Evolutionary conservation across 2,113 vertebrate species (phyloP).

Genomic region (Myrmophylax atrothorax): DNA sequence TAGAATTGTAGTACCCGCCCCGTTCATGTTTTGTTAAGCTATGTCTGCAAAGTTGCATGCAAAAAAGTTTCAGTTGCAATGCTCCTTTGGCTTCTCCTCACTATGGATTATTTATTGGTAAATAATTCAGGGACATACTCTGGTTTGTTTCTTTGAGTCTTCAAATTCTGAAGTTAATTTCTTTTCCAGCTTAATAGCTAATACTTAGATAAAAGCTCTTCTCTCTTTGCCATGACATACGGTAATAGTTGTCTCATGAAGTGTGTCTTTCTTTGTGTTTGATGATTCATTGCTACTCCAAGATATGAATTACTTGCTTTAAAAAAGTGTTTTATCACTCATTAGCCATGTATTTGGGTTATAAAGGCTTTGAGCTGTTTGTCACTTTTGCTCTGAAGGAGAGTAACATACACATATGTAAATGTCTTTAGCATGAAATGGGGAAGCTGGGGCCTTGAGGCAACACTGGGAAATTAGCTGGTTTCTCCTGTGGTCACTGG

Average conservation of each 20-base stretch:
- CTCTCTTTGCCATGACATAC: neutral
- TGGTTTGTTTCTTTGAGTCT: neutral
- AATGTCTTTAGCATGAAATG: neutral
- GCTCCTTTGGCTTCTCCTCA: neutral
- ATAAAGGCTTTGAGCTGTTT: neutral
- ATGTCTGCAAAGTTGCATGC: neutral
- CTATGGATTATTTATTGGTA: neutral
- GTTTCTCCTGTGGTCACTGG: neutral
- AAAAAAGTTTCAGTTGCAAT: neutral
- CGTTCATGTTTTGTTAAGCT: neutral
- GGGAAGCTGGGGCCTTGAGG: neutral
- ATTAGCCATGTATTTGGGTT: neutral
- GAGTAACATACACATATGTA: rapidly evolving
- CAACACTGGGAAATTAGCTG: neutral
- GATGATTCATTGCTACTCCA: neutral
- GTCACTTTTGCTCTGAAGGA: neutral
- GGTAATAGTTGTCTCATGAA: neutral
- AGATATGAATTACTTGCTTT: neutral
- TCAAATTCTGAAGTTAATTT: neutral
- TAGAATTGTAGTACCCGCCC: neutral
- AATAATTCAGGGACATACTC: neutral
- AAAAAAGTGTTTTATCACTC: neutral
- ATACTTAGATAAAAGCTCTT: neutral
- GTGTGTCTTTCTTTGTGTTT: neutral
- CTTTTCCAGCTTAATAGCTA: neutral